Evolutionary conservation across 2,888 invertebrate species (phyloP).

Genomic region (Uloborus plumipes): DNA sequence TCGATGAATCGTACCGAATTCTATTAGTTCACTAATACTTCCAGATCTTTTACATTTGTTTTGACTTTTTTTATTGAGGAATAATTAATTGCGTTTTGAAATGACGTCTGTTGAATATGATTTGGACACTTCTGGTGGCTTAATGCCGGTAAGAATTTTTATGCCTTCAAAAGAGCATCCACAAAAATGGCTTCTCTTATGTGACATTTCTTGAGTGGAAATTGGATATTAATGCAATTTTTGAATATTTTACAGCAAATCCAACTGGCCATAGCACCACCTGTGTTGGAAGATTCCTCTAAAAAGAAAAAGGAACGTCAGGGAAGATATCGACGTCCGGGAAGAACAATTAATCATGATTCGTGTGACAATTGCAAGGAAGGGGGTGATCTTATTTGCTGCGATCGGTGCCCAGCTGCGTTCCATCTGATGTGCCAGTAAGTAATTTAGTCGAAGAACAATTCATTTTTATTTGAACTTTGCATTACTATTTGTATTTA

Average conservation of each 20-base stretch:
- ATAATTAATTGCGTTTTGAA: slow-evolving; percentile 13
- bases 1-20: no score
- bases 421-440: slow-evolving; percentile 97
- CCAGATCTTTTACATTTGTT: no score
- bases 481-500: no score
- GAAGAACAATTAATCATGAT: slow-evolving; percentile 81
- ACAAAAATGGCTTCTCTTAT: slow-evolving; percentile 22
- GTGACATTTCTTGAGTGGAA: background rate
- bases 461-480: background rate
- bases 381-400: slow-evolving; percentile 94
- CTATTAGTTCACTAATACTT: no score
- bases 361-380: slow-evolving; percentile 94
- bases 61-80: no score
- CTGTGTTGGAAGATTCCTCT: slow-evolving; percentile 79
- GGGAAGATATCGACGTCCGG: slow-evolving; percentile 69
- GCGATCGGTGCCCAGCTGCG: slow-evolving; percentile 94
- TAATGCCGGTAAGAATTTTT: slow-evolving; percentile 85
- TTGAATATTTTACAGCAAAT: slow-evolving; percentile 79
- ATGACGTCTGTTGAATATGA: slow-evolving; percentile 82
- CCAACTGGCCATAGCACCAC: slow-evolving; percentile 88
- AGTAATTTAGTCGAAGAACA: slow-evolving; percentile 69
- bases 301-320: slow-evolving; percentile 55
- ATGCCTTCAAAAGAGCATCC: background rate
- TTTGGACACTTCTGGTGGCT: slow-evolving; percentile 82
- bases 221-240: no score